Percentiles rank a stretch among this genome's conserved stretches.
Conservation (phyloP, 2,113 vertebrate species). For the Pogona vitticeps region DNA sequence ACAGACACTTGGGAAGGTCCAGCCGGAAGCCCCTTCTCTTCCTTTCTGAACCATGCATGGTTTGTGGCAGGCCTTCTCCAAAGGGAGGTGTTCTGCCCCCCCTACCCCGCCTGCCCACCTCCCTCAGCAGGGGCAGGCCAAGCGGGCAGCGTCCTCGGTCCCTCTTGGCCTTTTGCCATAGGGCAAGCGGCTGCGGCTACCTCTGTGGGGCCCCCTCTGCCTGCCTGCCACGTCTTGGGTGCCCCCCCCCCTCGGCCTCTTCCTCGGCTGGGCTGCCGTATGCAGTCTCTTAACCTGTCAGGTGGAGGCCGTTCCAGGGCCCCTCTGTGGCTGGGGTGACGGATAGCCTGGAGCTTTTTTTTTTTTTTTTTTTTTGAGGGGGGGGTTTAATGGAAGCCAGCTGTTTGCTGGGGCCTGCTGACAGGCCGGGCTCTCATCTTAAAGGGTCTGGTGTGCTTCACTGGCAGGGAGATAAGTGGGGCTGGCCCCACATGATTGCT, state of each 20-base stretch:
- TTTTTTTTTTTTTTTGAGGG: not conserved
- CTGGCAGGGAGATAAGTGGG: not conserved
- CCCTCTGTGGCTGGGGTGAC: not conserved
- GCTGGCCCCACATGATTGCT: not conserved
- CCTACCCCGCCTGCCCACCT: too few species aligned
- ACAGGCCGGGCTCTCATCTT: not conserved
- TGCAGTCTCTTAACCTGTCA: not conserved
- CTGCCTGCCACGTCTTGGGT: too few species aligned
- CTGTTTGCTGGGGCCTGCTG: not conserved
- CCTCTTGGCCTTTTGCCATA: too few species aligned
- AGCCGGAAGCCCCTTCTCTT: too few species aligned
- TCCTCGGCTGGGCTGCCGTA: not conserved
- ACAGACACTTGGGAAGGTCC: too few species aligned
- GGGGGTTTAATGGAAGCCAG: constrained; percentile 9
- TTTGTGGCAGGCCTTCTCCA: too few species aligned
- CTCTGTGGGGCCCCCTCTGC: too few species aligned
- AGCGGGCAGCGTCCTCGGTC: too few species aligned
- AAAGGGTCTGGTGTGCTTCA: not conserved
- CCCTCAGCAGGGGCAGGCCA: too few species aligned
- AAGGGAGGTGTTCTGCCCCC: too few species aligned
- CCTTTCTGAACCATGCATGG: too few species aligned
- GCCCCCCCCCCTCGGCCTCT: not conserved
- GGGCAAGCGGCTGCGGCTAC: too few species aligned
- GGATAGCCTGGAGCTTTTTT: not conserved
- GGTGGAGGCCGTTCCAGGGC: not conserved